A percentile compares a stretch with the other conserved stretches of the same genome.
phyloP scores from a whole-genome alignment of 2,113 vertebrate genomes.

The Dasypus novemcinctus region DNA sequence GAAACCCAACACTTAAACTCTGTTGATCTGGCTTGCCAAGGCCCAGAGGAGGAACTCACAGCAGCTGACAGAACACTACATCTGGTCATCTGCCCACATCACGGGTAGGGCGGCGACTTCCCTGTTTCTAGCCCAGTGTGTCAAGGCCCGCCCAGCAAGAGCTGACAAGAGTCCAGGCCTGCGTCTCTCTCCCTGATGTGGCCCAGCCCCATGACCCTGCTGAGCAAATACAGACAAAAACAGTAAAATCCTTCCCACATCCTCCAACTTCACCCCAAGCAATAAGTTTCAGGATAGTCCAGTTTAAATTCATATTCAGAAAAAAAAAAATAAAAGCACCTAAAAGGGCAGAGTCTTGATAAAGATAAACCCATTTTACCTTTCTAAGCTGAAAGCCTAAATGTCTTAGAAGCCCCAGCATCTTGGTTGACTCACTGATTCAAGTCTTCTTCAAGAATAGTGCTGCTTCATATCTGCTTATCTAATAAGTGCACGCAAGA shows the following conservation, averaged over 20 bases:
- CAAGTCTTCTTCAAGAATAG: background rate
- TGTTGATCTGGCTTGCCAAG: background rate
- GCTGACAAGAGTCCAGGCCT: background rate
- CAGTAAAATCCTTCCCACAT: background rate
- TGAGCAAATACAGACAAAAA: background rate
- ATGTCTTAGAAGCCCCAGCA: background rate
- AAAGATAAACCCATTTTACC: background rate
- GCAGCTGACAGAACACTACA: background rate
- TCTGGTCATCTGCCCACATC: background rate
- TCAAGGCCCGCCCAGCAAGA: background rate
- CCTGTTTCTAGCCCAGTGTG: too few species aligned
- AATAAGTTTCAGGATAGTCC: background rate
- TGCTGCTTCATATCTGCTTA: background rate
- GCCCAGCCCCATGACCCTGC: background rate
- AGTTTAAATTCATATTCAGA: background rate
- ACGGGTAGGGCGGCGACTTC: background rate
- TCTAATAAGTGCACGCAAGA: background rate
- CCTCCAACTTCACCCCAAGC: background rate
- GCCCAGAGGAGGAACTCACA: background rate
- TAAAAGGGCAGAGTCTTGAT: background rate
- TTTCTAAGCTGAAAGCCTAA: background rate
- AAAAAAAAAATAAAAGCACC: background rate
- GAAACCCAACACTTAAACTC: background rate
- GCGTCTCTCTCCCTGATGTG: background rate
- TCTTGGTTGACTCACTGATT: background rate